Evolutionary conservation across 1,140 invertebrate genomes (phyloP).

Genomic region (Bradynema listronoti): DNA sequence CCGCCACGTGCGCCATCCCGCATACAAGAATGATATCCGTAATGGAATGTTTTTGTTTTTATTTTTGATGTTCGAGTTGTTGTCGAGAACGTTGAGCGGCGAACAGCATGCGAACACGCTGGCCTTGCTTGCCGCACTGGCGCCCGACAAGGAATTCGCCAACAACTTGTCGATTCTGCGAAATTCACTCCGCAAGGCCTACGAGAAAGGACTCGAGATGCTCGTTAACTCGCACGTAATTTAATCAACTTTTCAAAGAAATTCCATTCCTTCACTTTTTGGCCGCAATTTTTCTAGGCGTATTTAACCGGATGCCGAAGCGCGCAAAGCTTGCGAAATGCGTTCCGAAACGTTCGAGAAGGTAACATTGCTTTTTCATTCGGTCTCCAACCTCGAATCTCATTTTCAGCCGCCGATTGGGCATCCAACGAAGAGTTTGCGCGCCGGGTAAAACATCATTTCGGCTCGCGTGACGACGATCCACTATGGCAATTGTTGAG

Average conservation of each 20-base stretch:
- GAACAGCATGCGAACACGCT: constrained; percentile 11
- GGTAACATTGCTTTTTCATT: too few relatives aligned
- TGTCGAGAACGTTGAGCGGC: too few relatives aligned
- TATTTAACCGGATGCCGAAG: constrained; percentile 27
- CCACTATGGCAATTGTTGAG: constrained; percentile 19
- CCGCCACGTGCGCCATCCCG: too few relatives aligned
- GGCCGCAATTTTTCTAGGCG: constrained; percentile 22
- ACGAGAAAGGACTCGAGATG: constrained; percentile 29
- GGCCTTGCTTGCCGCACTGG: constrained; percentile 13
- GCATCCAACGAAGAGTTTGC: constrained; percentile 26
- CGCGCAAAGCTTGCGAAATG: constrained; percentile 9
- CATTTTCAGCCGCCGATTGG: constrained; percentile 5
- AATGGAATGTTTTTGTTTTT: too few relatives aligned
- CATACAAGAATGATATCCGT: too few relatives aligned
- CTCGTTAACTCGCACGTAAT: constrained; percentile 29
- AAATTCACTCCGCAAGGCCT: constrained; percentile 18
- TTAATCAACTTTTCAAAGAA: neutral
- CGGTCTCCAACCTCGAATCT: too few relatives aligned
- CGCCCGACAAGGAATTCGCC: constrained; percentile 16
- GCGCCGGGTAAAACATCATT: constrained; percentile 21
- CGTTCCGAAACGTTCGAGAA: constrained; percentile 21
- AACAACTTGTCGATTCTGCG: constrained; percentile 8
- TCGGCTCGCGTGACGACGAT: constrained; percentile 18
- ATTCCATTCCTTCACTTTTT: constrained; percentile 10
- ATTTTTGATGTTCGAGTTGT: too few relatives aligned